Evolutionary conservation across 2,113 vertebrate species (phyloP).

Genomic region (Colius striatus): DNA sequence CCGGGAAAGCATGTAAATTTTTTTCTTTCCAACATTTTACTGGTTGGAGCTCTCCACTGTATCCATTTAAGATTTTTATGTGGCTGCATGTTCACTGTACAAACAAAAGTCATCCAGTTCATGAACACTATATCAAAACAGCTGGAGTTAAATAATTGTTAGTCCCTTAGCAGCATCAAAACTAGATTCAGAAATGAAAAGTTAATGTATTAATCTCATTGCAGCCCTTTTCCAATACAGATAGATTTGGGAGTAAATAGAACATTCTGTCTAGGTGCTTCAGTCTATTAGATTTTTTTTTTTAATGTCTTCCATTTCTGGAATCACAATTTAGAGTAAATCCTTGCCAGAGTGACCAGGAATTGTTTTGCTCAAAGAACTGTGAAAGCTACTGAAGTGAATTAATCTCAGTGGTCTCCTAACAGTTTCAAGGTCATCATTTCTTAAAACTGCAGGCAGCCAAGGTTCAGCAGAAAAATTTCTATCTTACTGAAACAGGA

Average conservation of each 20-base stretch:
- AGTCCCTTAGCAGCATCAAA: slow-evolving; percentile 26
- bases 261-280: slow-evolving; percentile 55
- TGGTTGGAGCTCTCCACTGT: background rate
- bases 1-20: slow-evolving; percentile 59
- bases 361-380: slow-evolving; percentile 67
- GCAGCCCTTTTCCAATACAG: slow-evolving; percentile 49
- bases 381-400: slow-evolving; percentile 55
- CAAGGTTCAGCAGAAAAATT: background rate
- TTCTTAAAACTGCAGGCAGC: background rate
- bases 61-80: slow-evolving; percentile 67
- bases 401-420: slow-evolving; percentile 54
- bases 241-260: slow-evolving; percentile 62
- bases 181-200: slow-evolving; percentile 61
- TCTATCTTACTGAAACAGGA: background rate
- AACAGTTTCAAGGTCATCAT: slow-evolving; percentile 59
- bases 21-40: slow-evolving; percentile 46
- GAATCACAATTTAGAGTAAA: slow-evolving; percentile 56
- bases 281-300: slow-evolving; percentile 42
- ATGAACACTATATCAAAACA: slow-evolving; percentile 42
- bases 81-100: slow-evolving; percentile 43
- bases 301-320: slow-evolving; percentile 35
- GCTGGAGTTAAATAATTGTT: slow-evolving; percentile 66
- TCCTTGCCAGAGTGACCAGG: slow-evolving; percentile 29
- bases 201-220: slow-evolving; percentile 56
- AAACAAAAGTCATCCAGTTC: slow-evolving; percentile 42